Evolutionary conservation across 2,888 invertebrate species (phyloP).

Genomic region (Microplitis deprimator): DNA sequence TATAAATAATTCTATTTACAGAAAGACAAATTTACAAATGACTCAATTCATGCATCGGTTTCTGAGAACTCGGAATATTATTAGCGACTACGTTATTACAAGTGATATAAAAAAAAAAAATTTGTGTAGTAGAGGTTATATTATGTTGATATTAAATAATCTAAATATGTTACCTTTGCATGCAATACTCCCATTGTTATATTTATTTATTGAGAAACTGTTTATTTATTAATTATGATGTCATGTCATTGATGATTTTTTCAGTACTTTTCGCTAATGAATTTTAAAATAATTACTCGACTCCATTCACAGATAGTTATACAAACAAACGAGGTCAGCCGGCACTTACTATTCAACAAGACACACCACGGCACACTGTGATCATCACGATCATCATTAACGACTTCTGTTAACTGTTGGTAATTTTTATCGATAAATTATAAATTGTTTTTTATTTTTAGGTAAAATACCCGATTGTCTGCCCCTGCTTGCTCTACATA

Average conservation of each 20-base stretch:
- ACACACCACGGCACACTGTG: neutral
- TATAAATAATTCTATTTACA: neutral
- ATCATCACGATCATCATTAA: neutral
- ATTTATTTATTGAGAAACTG: neutral
- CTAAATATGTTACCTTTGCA: conserved; percentile 10
- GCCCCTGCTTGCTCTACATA: too few relatives aligned
- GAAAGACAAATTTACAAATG: neutral
- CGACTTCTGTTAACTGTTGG: conserved; percentile 16
- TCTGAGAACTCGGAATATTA: conserved; percentile 45
- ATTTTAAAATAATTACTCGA: conserved; percentile 34
- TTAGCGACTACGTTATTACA: conserved; percentile 51
- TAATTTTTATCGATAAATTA: neutral
- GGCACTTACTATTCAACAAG: neutral
- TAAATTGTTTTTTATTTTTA: too few relatives aligned
- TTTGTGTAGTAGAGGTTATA: neutral
- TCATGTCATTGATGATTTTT: neutral
- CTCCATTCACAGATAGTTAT: conserved; percentile 15
- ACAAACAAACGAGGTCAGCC: conserved; percentile 18
- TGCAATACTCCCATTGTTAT: neutral
- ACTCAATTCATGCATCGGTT: neutral
- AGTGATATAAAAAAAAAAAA: conserved; percentile 20
- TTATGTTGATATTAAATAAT: neutral
- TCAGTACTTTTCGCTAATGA: conserved; percentile 25
- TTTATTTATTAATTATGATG: neutral
- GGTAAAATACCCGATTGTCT: too few relatives aligned